Evolutionary conservation across 2,888 invertebrate species (phyloP), one percentile per base, ranked within the genome.

Genomic region (Amblyteles armatorius): DNA sequence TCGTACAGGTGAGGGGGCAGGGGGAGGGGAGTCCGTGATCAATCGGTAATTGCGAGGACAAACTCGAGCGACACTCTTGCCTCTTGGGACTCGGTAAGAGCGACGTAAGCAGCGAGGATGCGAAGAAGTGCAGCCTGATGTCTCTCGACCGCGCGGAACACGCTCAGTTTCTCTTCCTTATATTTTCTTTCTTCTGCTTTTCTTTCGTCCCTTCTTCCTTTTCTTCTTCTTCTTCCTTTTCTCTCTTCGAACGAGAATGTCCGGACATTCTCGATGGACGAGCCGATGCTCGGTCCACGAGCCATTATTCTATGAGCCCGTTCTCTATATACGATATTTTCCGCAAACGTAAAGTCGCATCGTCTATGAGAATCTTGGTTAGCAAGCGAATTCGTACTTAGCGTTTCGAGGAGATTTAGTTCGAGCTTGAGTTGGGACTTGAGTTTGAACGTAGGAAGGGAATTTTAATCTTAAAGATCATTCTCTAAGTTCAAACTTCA

Each of bases 21-120:
- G 13, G 3, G 44, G 3, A 48, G 44, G 40, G 83, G 82, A 85
- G 84, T 88, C 89, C 91, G 91, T 91, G 90, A 78, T 89, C 91
- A 91, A 91, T 91, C 87, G 91, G 91, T 91, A 91, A 91, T 91
- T 91, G 89, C 90, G 85, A 86, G 87, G 85, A 85, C 82, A 88
- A 90, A 90, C 87, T 87, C 88, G 87, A 88, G 89, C 88, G 90
- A 73, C 73, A 69, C 67, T 69, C 44, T 73, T 72, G 50, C 71
- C 63, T 74, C 52, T n/a, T 19, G 26, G 77, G 40, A 55, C 77
- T 6, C 33, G 33, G 19, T 40, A 67, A 67, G 40, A 22, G 67
- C 67, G 67, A 67, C 40, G 36, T 40, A 36, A 33, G 26, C n/a
- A 22, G 19, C 57, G 1, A 60, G 73, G 29, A 22, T 22, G 26